Percentiles rank a stretch among this genome's conserved stretches.
Conservation (phyloP, 2,888 invertebrate genomes). For the Spodoptera littoralis region DNA sequence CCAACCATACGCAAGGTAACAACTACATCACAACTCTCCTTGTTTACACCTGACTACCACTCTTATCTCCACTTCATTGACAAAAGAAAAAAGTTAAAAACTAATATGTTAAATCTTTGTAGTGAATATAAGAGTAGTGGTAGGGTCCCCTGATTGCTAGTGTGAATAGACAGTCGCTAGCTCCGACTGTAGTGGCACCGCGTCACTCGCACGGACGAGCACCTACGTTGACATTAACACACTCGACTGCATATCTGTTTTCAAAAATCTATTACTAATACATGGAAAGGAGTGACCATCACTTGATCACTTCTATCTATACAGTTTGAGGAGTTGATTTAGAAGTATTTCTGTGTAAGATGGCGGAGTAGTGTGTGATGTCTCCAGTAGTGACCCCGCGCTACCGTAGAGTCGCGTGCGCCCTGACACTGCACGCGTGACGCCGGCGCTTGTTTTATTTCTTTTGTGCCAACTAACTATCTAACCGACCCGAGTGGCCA, state of each 20-base stretch:
- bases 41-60: conserved; percentile 46
- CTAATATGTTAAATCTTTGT: too few relatives aligned
- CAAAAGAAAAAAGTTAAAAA: too few relatives aligned
- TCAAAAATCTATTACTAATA: too few relatives aligned
- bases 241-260: conserved; percentile 8
- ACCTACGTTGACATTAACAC: conserved; percentile 35
- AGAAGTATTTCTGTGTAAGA: too few relatives aligned
- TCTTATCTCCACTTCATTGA: background rate
- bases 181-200: conserved; percentile 58
- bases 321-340: too few relatives aligned
- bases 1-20: conserved; percentile 92
- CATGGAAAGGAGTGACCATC: too few relatives aligned
- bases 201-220: conserved; percentile 54
- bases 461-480: conserved; percentile 67
- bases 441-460: conserved; percentile 73
- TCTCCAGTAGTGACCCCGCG: conserved; percentile 56
- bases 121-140: conserved; percentile 16
- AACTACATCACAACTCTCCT: conserved; percentile 59
- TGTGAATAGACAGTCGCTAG: conserved; percentile 59
- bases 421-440: conserved; percentile 59
- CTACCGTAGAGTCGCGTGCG: conserved; percentile 59
- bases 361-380: too few relatives aligned
- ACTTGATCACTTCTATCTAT: too few relatives aligned
- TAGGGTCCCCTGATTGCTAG: conserved; percentile 31
- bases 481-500: conserved; percentile 56